Conservation (phyloP, 2,888 invertebrate genomes). For the Incurvaria masculella region DNA sequence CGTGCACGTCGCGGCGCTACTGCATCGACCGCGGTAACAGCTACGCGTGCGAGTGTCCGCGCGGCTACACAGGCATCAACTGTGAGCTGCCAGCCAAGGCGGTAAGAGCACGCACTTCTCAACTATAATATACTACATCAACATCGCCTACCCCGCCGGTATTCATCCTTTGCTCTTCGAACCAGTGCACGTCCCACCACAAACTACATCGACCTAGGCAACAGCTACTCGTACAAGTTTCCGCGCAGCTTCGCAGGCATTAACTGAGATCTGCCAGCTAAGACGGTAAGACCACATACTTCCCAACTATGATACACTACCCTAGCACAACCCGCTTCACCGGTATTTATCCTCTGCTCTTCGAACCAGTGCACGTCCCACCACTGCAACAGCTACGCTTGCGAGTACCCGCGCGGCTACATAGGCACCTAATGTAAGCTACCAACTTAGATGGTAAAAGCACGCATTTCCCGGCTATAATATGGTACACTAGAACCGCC, state of each 20-base stretch:
- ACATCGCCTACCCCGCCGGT: not conserved
- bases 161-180: constrained; percentile 67
- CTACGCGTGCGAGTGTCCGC: constrained; percentile 71
- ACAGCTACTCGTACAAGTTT: constrained; percentile 72
- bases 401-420: constrained; percentile 70
- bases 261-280: constrained; percentile 63
- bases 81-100: constrained; percentile 64
- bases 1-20: constrained; percentile 63
- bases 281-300: constrained; percentile 66
- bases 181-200: constrained; percentile 64
- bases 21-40: constrained; percentile 73
- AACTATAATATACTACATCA: constrained; percentile 3
- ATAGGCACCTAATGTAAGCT: constrained; percentile 67
- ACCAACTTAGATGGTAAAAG: constrained; percentile 62
- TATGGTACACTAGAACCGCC: not conserved
- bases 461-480: no score
- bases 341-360: constrained; percentile 65
- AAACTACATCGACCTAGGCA: constrained; percentile 71
- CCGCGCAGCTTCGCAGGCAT: constrained; percentile 67
- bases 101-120: no score
- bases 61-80: constrained; percentile 66
- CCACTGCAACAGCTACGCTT: constrained; percentile 69
- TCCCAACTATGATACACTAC: constrained; percentile 5
- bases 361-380: constrained; percentile 67
- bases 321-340: not conserved